These are phyloP conservation scores for Synanthedon formicaeformis DNA, from an alignment of 2,888 invertebrate species.

Conservation along the genomic window DNA sequence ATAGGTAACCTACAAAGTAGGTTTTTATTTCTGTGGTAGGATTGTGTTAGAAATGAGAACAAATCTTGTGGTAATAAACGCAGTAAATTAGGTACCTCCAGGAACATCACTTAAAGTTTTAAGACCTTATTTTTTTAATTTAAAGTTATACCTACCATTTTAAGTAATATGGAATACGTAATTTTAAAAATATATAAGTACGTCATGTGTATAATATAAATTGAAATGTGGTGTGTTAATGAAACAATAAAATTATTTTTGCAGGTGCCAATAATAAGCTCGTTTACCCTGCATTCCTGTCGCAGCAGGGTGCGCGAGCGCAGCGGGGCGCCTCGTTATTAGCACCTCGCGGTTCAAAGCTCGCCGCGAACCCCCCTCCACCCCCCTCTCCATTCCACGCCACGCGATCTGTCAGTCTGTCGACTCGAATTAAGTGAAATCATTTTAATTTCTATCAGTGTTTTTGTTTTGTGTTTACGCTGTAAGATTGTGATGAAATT, in stretches of 20 bases:
- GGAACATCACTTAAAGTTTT: too few species aligned
- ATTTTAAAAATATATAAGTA: neutral
- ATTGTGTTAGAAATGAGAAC: too few species aligned
- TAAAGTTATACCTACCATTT: neutral
- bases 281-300: slow-evolving; percentile 31
- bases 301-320: slow-evolving; percentile 51
- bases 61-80: too few species aligned
- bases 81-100: too few species aligned
- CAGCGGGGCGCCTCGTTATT: slow-evolving; percentile 63
- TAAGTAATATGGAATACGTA: neutral
- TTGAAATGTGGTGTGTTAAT: too few species aligned
- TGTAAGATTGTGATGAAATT: too few species aligned
- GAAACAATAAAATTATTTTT: neutral
- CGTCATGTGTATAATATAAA: neutral
- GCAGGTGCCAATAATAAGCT: neutral
- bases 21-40: too few species aligned
- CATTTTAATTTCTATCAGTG: slow-evolving; percentile 24
- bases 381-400: slow-evolving; percentile 10
- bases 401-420: slow-evolving; percentile 35
- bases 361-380: slow-evolving; percentile 18
- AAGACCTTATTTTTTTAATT: too few species aligned
- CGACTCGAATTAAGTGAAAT: slow-evolving; percentile 48
- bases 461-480: neutral
- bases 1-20: too few species aligned
- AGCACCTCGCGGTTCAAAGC: slow-evolving; percentile 62